Percentiles rank a stretch among this genome's conserved stretches.
Conservation (phyloP, 2,113 vertebrate genomes). For the Chionodraco myersi region DNA sequence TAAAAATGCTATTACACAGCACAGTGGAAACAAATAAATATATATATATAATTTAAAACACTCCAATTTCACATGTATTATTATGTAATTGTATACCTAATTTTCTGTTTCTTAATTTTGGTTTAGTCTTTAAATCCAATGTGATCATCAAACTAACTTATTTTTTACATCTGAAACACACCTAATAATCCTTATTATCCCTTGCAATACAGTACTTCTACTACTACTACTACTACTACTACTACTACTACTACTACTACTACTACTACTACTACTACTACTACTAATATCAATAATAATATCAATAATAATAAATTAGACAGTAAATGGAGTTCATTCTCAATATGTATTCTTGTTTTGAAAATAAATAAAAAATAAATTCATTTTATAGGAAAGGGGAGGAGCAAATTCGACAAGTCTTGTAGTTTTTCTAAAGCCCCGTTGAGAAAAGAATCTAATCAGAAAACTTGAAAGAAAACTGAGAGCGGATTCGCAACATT, state of each 20-base stretch:
- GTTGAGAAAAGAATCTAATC: conserved; percentile 32
- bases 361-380: neutral
- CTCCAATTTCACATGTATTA: neutral
- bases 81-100: neutral
- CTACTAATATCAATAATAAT: neutral
- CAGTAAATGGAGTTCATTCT: neutral
- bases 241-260: neutral
- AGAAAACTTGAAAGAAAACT: conserved; percentile 45
- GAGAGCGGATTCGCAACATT: conserved; percentile 32
- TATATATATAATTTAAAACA: neutral
- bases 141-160: neutral
- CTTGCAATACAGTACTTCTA: too few relatives aligned
- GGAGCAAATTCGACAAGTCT: neutral
- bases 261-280: neutral
- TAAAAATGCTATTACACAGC: neutral
- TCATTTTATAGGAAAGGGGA: neutral
- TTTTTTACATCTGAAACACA: neutral
- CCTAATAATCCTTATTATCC: neutral
- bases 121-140: neutral
- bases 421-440: neutral
- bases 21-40: neutral
- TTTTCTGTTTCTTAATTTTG: neutral
- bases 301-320: neutral
- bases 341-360: neutral
- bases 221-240: neutral